A percentile compares a stretch with the other conserved stretches of the same genome.
These are phyloP conservation scores for Sympetrum striolatum DNA, from an alignment of 2,888 invertebrate species.

Conservation along the genomic window DNA sequence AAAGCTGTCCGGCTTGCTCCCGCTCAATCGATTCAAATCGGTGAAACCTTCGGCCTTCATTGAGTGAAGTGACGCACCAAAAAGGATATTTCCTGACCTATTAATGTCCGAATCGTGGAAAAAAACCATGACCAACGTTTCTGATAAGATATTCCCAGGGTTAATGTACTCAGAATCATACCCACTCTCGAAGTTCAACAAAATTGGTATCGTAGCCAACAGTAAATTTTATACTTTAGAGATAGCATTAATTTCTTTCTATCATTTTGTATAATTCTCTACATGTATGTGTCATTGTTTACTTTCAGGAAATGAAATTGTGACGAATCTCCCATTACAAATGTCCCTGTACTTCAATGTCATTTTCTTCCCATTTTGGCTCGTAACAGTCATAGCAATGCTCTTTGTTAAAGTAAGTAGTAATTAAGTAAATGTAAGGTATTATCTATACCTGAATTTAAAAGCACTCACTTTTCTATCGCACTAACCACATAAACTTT, in stretches of 20 bases:
- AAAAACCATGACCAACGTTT: constrained; percentile 59
- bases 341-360: constrained; percentile 85
- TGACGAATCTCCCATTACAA: constrained; percentile 77
- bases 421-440: background rate
- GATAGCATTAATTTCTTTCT: background rate
- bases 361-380: constrained; percentile 78
- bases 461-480: too few species aligned
- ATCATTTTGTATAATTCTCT: background rate
- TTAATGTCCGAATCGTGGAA: constrained; percentile 56
- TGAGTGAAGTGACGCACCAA: background rate
- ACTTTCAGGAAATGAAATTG: constrained; percentile 64
- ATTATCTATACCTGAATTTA: too few species aligned
- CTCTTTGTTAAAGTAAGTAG: constrained; percentile 71
- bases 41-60: background rate
- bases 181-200: constrained; percentile 51
- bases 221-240: background rate
- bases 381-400: constrained; percentile 66
- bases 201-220: constrained; percentile 14
- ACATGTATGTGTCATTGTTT: background rate
- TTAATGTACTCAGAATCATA: constrained; percentile 56
- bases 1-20: background rate
- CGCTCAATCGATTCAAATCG: background rate
- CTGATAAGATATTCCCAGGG: constrained; percentile 63
- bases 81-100: background rate
- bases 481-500: too few species aligned